phyloP scores from a whole-genome alignment of 2,888 invertebrate genomes.

The Agonopterix subpropinquella region DNA sequence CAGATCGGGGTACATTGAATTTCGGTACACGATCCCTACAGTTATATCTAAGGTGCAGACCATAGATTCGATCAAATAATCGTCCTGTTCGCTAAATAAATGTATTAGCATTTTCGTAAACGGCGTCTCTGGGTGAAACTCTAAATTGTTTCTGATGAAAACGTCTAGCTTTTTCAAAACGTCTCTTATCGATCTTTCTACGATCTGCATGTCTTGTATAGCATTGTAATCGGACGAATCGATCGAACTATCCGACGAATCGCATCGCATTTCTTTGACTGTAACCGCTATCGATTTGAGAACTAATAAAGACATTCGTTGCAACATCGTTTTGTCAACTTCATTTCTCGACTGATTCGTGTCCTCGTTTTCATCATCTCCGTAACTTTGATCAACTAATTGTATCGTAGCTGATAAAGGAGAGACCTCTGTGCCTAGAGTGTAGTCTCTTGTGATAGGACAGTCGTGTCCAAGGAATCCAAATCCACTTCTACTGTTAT shows the following conservation, averaged over 20 bases:
- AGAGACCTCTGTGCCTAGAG: constrained; percentile 48
- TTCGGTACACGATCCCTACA: constrained; percentile 88
- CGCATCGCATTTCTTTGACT: constrained; percentile 91
- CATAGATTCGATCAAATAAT: constrained; percentile 93
- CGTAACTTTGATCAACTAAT: constrained; percentile 64
- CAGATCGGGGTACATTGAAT: constrained; percentile 86
- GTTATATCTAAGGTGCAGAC: constrained; percentile 93
- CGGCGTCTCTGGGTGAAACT: constrained; percentile 91
- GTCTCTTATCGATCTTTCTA: constrained; percentile 89
- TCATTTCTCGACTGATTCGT: constrained; percentile 57
- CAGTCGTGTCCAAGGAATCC: constrained; percentile 65
- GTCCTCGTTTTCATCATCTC: constrained; percentile 57
- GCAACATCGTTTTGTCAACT: constrained; percentile 86
- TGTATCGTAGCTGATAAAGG: constrained; percentile 55
- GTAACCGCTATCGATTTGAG: constrained; percentile 93
- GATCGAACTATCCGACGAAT: constrained; percentile 89
- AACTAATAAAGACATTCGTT: constrained; percentile 90
- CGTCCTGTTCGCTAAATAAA: constrained; percentile 93
- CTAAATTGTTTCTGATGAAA: constrained; percentile 86
- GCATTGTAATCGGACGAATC: constrained; percentile 91
- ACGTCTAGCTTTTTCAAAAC: constrained; percentile 87
- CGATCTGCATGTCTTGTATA: constrained; percentile 92
- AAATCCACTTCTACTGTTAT: constrained; percentile 60
- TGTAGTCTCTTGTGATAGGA: constrained; percentile 48
- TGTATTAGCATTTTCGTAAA: constrained; percentile 92